Evolutionary conservation across 2,888 invertebrate species (phyloP), one percentile per base, ranked within the genome.

Genomic region (Mesorhabditis sp.): DNA sequence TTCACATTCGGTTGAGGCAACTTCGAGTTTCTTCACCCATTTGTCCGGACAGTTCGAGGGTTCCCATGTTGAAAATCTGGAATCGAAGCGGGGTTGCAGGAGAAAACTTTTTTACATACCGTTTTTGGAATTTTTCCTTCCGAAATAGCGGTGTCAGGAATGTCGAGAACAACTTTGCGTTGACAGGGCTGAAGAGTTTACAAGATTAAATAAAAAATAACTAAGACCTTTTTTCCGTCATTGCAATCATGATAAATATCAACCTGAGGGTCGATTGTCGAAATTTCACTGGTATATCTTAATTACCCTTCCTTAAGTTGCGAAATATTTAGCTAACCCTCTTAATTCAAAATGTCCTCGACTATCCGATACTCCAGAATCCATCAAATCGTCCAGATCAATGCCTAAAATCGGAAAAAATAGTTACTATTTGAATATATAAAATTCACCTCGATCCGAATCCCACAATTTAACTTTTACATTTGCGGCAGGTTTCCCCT

Each of bases 181-280:
- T 69, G 69, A 41, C 69, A 69, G 4, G 69, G 69, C 69, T 69
- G 43, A 44, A 69, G 50, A 43, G 50, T 10, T 50, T 10, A 50
- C n/a, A 2, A 13, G 10, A 50, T 13, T 10, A 28, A 63, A 7
- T 63, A 7, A 44, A 5, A 65, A 15, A 7, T 13, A 7, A 15
- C 15, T 13, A 15, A 15, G n/a, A 70, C 70, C 67, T 41, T 68
- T 3, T 64, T 50, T n/a, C 70, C 68, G 43, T 70, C 70, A n/a
- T 70, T 44, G 45, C 70, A 70, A 13, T 70, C 70, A 45, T 70
- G 70, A 50, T 70, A 70, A 43, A 70, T 70, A 43, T 70, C 68
- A 7, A 70, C 28, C 45, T 70, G 63, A 41, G 70, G 70, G 41
- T 70, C 70, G 58, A 70, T 67, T 3, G 67, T 68, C 4, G 63